Conservation (phyloP, 2,888 invertebrate species). For the Pyrochroa serraticornis region DNA sequence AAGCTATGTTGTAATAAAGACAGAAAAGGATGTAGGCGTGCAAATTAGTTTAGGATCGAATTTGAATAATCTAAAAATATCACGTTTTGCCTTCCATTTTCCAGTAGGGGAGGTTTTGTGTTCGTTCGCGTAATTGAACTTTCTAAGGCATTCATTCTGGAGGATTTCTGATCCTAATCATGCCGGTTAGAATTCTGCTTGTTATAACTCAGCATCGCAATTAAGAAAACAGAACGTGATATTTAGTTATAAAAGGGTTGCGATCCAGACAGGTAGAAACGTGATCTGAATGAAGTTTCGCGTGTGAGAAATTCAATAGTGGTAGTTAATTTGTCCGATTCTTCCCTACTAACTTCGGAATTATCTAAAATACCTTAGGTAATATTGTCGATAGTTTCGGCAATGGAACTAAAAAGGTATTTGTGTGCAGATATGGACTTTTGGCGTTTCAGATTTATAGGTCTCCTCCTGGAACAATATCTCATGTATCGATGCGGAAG, state of each 20-base stretch:
- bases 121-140: conserved; percentile 31
- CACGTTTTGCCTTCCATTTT: conserved; percentile 12
- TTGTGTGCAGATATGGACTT: not conserved
- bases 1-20: not conserved
- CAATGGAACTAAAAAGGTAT: no score
- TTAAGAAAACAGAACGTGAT: conserved; percentile 37
- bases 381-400: no score
- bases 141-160: conserved; percentile 14
- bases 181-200: conserved; percentile 30
- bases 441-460: conserved; percentile 13
- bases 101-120: conserved; percentile 6
- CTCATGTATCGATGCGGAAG: conserved; percentile 19
- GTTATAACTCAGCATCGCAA: conserved; percentile 35
- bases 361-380: not conserved
- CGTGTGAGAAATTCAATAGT: not conserved
- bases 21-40: conserved; percentile 4
- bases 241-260: conserved; percentile 30
- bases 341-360: not conserved
- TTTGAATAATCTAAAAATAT: conserved; percentile 15
- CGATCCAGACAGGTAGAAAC: conserved; percentile 23
- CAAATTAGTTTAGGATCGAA: conserved; percentile 7
- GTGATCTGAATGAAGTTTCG: conserved; percentile 18
- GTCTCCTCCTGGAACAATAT: conserved; percentile 27
- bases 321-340: not conserved
- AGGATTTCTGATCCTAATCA: conserved; percentile 33